Percentiles rank a stretch among this genome's conserved stretches.
phyloP scores from a whole-genome alignment of 2,797 vertebrate genomes.

The Triplophysa bombifrons region DNA sequence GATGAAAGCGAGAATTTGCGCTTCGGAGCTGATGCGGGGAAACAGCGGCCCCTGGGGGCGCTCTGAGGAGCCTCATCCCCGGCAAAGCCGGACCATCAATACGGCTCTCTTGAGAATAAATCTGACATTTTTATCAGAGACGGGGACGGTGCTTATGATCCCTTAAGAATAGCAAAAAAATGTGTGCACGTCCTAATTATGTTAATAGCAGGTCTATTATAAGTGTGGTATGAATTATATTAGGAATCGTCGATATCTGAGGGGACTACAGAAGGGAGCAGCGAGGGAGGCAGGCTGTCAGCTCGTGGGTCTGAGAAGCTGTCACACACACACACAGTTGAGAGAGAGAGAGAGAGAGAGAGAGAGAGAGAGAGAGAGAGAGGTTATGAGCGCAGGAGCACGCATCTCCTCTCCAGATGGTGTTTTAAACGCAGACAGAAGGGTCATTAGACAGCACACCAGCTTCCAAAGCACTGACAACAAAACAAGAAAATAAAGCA shows the following conservation, averaged over 20 bases:
- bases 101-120: slow-evolving; percentile 29
- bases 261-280: slow-evolving; percentile 52
- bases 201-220: slow-evolving; percentile 45
- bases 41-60: slow-evolving; percentile 81
- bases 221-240: slow-evolving; percentile 47
- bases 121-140: slow-evolving; percentile 43
- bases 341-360: slow-evolving; percentile 47
- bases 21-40: slow-evolving; percentile 67
- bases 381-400: slow-evolving; percentile 63
- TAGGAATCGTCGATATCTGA: slow-evolving; percentile 48
- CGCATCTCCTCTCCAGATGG: slow-evolving; percentile 80
- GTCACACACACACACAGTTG: slow-evolving; percentile 42
- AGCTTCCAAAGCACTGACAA: slow-evolving; percentile 68
- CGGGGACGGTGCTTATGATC: slow-evolving; percentile 29
- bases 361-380: slow-evolving; percentile 49
- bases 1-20: neutral
- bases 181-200: slow-evolving; percentile 40
- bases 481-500: slow-evolving; percentile 50
- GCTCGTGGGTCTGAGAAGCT: slow-evolving; percentile 60
- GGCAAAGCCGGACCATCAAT: slow-evolving; percentile 33
- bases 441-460: slow-evolving; percentile 70
- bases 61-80: slow-evolving; percentile 46
- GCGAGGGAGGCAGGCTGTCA: slow-evolving; percentile 61
- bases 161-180: slow-evolving; percentile 26
- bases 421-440: slow-evolving; percentile 85